Percentiles rank a stretch among this genome's conserved stretches.
phyloP scores from a whole-genome alignment of 2,888 invertebrate species.

The Xestia sexstrigata region DNA sequence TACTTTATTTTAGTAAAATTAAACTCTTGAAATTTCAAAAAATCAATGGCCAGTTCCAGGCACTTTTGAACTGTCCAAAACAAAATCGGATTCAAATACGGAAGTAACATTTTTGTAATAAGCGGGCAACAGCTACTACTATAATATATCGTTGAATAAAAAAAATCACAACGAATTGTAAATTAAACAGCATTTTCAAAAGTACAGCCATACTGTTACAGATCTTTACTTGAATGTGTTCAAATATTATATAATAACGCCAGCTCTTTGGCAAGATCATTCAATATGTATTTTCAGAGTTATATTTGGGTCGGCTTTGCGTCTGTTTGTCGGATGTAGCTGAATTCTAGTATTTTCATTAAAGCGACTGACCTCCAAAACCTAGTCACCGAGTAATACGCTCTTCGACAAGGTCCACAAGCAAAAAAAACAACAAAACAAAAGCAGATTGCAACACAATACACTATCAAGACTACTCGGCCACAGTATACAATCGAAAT shows the following conservation, averaged over 20 bases:
- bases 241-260: neutral
- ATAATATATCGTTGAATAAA: neutral
- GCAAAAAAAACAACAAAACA: neutral
- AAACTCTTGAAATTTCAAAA: no score
- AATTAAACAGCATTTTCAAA: neutral
- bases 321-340: neutral
- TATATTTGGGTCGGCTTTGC: neutral
- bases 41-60: no score
- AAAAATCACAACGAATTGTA: neutral
- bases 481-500: constrained; percentile 72
- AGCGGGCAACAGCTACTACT: no score
- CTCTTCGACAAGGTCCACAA: neutral
- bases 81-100: no score
- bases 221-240: neutral
- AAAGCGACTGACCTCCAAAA: neutral
- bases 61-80: no score
- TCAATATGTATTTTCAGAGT: neutral
- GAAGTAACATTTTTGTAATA: no score
- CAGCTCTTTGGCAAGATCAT: neutral
- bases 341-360: neutral
- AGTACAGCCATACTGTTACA: neutral
- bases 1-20: no score
- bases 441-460: constrained; percentile 17
- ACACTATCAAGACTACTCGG: constrained; percentile 74
- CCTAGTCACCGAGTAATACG: neutral